Evolutionary conservation across 2,888 invertebrate genomes (phyloP).

Genomic region (Nomada lathburiana): DNA sequence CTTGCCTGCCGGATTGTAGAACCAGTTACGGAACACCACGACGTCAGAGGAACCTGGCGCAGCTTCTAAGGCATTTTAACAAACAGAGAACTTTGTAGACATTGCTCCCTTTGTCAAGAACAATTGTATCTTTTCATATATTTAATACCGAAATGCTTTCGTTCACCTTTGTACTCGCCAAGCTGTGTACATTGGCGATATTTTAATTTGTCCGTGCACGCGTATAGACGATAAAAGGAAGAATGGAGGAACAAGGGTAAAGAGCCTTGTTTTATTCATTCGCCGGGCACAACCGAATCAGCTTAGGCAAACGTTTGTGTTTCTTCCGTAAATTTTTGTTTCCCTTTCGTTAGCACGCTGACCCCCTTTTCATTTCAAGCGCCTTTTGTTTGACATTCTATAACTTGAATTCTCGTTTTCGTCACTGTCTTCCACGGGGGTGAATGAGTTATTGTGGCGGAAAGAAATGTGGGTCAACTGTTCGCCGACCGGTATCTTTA

Average conservation of each 20-base stretch:
- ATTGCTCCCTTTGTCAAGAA: not conserved
- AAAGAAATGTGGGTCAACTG: constrained; percentile 26
- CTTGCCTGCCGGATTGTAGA: too few species aligned
- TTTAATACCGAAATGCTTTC: not conserved
- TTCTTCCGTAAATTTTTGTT: constrained; percentile 43
- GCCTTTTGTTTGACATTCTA: constrained; percentile 19
- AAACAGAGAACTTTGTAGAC: not conserved
- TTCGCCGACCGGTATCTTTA: not conserved
- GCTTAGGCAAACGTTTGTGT: constrained; percentile 69
- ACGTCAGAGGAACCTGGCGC: too few species aligned
- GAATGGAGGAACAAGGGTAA: not conserved
- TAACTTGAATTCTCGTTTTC: constrained; percentile 38
- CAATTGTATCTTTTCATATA: not conserved
- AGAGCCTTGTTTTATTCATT: constrained; percentile 58
- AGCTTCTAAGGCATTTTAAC: not conserved
- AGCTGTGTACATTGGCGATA: not conserved
- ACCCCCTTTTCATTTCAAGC: constrained; percentile 25
- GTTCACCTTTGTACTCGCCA: not conserved
- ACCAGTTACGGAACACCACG: too few species aligned
- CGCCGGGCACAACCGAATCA: constrained; percentile 68
- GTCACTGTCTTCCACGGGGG: not conserved
- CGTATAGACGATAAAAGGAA: not conserved
- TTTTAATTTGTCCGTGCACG: not conserved
- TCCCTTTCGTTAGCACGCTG: constrained; percentile 33
- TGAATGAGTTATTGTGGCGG: constrained; percentile 25